phyloP scores from a whole-genome alignment of 2,888 invertebrate genomes.

The Chaetoderma sp. region DNA sequence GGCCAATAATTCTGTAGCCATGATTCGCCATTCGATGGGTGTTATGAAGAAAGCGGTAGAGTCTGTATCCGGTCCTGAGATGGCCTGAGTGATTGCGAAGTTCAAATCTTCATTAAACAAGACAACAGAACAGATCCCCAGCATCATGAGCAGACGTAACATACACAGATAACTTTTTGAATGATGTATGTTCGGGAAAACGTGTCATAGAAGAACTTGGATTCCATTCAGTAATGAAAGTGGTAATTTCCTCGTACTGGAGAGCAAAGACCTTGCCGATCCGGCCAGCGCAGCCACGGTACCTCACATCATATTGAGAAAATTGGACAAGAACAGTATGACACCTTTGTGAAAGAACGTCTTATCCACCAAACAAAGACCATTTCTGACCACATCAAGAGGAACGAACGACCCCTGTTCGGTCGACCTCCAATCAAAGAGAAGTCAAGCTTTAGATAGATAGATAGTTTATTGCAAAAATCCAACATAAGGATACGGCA shows the following conservation, averaged over 20 bases:
- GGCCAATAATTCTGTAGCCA: too few species aligned
- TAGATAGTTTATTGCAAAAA: too few species aligned
- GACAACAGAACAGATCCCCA: too few species aligned
- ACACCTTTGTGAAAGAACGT: too few species aligned
- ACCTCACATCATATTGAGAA: neutral
- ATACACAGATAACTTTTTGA: neutral
- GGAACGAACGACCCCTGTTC: neutral
- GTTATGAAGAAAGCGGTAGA: neutral
- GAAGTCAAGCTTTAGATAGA: too few species aligned
- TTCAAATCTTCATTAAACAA: slow-evolving; percentile 15
- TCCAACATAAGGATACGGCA: too few species aligned
- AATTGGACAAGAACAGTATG: neutral
- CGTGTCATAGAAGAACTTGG: neutral
- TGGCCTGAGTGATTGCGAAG: slow-evolving; percentile 19
- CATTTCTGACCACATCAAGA: neutral
- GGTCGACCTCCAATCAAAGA: neutral
- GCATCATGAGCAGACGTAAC: too few species aligned
- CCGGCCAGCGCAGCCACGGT: neutral
- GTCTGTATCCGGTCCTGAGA: slow-evolving; percentile 9
- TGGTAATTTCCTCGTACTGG: neutral
- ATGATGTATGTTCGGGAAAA: neutral
- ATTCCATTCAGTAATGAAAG: neutral
- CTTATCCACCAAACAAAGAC: neutral
- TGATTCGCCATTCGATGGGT: too few species aligned
- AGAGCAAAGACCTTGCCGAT: too few species aligned